Evolutionary conservation across 2,113 vertebrate species (phyloP).

Genomic region (Lepisosteus oculatus): DNA sequence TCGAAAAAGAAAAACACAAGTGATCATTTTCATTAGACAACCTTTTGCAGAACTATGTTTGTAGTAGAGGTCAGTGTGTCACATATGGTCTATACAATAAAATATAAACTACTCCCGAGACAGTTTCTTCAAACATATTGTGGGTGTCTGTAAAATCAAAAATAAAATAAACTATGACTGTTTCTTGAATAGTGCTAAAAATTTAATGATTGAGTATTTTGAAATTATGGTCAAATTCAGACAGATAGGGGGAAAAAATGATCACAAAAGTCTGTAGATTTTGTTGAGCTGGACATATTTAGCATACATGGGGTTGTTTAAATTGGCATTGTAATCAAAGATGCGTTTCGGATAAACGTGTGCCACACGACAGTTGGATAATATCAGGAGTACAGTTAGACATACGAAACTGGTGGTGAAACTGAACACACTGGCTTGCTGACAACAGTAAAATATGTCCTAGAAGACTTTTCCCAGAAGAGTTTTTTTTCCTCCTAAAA

Average conservation of each 20-base stretch:
- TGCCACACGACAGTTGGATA: conserved; percentile 59
- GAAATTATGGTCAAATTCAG: conserved; percentile 59
- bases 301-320: conserved; percentile 61
- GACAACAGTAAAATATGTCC: conserved; percentile 53
- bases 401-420: conserved; percentile 64
- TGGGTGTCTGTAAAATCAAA: conserved; percentile 67
- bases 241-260: conserved; percentile 33
- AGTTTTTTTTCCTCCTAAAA: conserved; percentile 46
- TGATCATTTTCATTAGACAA: conserved; percentile 41
- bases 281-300: conserved; percentile 61
- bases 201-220: conserved; percentile 70
- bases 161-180: conserved; percentile 74
- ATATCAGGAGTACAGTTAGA: conserved; percentile 53
- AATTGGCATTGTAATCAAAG: conserved; percentile 53
- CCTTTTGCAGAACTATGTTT: conserved; percentile 57
- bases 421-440: conserved; percentile 57
- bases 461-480: conserved; percentile 44
- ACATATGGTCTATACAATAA: conserved; percentile 68
- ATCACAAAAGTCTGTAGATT: conserved; percentile 56
- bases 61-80: conserved; percentile 66
- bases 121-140: conserved; percentile 68
- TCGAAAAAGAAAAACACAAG: conserved; percentile 14
- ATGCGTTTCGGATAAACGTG: conserved; percentile 60
- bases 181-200: conserved; percentile 57
- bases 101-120: conserved; percentile 66